Percentiles rank a stretch among this genome's conserved stretches.
Conservation (phyloP, 2,113 vertebrate genomes). For the Melierax canorus region DNA sequence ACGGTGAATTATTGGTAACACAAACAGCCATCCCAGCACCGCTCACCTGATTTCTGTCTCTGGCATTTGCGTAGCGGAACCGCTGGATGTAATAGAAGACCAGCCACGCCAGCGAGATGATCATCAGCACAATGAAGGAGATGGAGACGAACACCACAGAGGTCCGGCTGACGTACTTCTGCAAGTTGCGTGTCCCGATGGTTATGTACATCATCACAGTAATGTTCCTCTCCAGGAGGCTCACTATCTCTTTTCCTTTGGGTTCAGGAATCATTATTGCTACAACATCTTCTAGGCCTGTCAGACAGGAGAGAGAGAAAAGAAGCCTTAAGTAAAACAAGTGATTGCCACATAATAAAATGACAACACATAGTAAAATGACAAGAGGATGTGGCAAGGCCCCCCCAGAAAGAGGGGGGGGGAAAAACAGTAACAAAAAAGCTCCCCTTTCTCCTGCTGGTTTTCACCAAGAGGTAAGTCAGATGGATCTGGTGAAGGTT, state of each 20-base stretch:
- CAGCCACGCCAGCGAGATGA: constrained; percentile 97
- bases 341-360: not conserved
- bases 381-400: too few relatives aligned
- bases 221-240: constrained; percentile 86
- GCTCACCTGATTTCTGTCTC: constrained; percentile 94
- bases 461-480: not conserved
- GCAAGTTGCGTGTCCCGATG: constrained; percentile 94
- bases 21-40: not conserved
- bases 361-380: not conserved
- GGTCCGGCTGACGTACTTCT: constrained; percentile 97
- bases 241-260: constrained; percentile 90
- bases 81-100: constrained; percentile 99
- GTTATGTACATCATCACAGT: constrained; percentile 89
- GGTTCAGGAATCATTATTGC: constrained; percentile 96
- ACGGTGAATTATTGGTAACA: rapidly evolving
- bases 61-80: constrained; percentile 94
- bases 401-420: not conserved
- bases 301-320: not conserved
- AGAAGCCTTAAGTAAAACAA: not conserved
- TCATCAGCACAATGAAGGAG: constrained; percentile 99
- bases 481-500: not conserved
- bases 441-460: not conserved
- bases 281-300: constrained; percentile 90
- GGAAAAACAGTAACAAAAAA: not conserved
- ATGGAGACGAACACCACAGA: constrained; percentile 98